Base-by-base conservation (phyloP, 2,797 vertebrate species). In the Fistularia tabacaria region DNA sequence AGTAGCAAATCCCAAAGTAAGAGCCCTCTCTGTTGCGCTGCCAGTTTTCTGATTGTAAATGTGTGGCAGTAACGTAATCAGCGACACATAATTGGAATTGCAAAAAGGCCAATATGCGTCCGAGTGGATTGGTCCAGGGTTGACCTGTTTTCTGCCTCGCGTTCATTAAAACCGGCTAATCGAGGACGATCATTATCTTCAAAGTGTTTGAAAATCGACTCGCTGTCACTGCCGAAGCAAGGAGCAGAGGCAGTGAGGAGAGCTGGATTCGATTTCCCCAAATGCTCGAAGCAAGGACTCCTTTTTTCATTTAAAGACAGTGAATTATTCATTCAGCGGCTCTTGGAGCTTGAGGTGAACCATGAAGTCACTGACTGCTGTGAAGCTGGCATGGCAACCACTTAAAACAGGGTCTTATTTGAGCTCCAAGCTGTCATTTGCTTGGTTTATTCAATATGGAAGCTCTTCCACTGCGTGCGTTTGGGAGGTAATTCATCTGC, bases 331-430 rank as follows among this genome's bases (percentile, higher is more conserved):
- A 87, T 86, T 7, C 50, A 45, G 67, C 65, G 48, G 73, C 79
- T 77, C 66, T 59, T 51, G 62, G 73, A 77, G 77, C 75, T 78
- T 68, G 68, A 66, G 77, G 71, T 84, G 75, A 74, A 85, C 80
- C 74, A 77, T 63, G 59, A 74, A 84, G 80, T 82, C 77, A 76
- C 45, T 79, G 76, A 79, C 86, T 81, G 80, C 82, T 85, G 79
- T 74, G 77, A 83, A 81, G 79, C 80, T 82, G 74, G 82, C 83
- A 83, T 85, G 79, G 82, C 82, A 87, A 86, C 80, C 79, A 85
- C 69, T 83, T 82, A 74, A 82, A 84, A 80, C 67, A 77, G 57
- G 77, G 76, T 59, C 71, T 67, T 59, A 59, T 60, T 54, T 66
- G 64, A 82, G 71, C 71, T 51, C 49, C 37, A 68, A 55, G 72